Evolutionary conservation across 2,888 invertebrate genomes (phyloP), one percentile per base, ranked within the genome.

Genomic region (Eledone cirrhosa): DNA sequence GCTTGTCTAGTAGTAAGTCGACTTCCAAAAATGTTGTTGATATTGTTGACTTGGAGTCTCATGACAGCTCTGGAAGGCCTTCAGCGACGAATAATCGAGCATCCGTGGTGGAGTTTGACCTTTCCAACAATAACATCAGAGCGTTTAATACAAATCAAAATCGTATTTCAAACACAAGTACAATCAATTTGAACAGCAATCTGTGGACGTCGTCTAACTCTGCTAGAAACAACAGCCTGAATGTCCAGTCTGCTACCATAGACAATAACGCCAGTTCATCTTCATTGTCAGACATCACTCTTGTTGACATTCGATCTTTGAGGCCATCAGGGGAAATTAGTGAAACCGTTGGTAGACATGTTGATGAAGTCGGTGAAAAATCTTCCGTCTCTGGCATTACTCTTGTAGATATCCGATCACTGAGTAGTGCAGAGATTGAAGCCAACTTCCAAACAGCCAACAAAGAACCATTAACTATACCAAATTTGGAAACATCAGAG

Each of bases 391-490:
- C 72, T 2, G 72, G 72, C 72, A 72, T 72, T 72, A 72, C 72
- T 33, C 72, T 72, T 19, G 72, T 72, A 72, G 72, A 72, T 72
- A 72, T 72, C 24, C 33, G 72, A 19, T 72, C 72, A 41, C 33
- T 72, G 72, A 72, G 72, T 72, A 72, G 33, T 72, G 31, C 72
- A 31, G 72, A 72, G 41, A 72, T 72, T 14, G 72, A 72, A n/a
- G n/a, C 41, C 22, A 72, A 72, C 22, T 72, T 72, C 33, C 33
- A 72, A n/a, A 33, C 27, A 29, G 8, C 29, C 16, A 31, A 67
- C 19, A 67, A 72, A 41, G 41, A 72, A n/a, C 41, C 41, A 5
- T 41, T 41, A 41, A 41, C 41, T 8, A 3, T 41, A 41, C 5
- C 41, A 41, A 41, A 41, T 41, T n/a, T 22, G 16, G n/a, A 41